These are phyloP conservation scores for Zosterops borbonicus DNA, from an alignment of 2,113 vertebrate species.

Conservation along the genomic window DNA sequence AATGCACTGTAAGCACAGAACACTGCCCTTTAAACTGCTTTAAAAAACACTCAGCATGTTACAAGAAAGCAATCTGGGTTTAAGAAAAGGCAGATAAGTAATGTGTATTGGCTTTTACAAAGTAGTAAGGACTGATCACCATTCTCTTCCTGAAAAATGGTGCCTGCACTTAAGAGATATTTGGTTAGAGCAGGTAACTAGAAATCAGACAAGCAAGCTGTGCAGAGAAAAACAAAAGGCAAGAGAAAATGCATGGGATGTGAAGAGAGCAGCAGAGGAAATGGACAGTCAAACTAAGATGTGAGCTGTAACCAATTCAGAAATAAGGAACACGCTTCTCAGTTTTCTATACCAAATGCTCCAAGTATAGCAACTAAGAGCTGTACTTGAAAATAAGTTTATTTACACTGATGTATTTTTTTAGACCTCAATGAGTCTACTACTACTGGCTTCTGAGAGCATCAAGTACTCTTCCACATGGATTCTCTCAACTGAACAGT, in stretches of 20 bases:
- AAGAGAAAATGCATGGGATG: background rate
- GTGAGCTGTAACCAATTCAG: background rate
- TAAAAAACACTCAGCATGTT: background rate
- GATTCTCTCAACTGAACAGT: background rate
- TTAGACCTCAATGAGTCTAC: background rate
- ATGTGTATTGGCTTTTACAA: background rate
- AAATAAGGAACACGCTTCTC: background rate
- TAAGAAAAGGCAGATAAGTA: background rate
- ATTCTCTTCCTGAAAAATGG: background rate
- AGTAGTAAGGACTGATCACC: background rate
- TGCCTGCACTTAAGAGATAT: background rate
- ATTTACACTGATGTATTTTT: background rate
- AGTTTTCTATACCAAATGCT: background rate
- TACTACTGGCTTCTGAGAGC: background rate
- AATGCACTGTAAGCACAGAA: background rate
- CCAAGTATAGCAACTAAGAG: background rate
- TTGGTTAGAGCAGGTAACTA: background rate
- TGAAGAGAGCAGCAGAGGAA: background rate
- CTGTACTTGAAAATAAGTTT: background rate
- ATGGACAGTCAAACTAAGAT: background rate
- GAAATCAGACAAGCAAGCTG: background rate
- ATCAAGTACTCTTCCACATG: background rate
- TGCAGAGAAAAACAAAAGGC: background rate
- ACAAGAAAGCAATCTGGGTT: background rate
- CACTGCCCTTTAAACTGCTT: background rate